Conservation (phyloP, 2,113 vertebrate species). For the Trinectes maculatus region DNA sequence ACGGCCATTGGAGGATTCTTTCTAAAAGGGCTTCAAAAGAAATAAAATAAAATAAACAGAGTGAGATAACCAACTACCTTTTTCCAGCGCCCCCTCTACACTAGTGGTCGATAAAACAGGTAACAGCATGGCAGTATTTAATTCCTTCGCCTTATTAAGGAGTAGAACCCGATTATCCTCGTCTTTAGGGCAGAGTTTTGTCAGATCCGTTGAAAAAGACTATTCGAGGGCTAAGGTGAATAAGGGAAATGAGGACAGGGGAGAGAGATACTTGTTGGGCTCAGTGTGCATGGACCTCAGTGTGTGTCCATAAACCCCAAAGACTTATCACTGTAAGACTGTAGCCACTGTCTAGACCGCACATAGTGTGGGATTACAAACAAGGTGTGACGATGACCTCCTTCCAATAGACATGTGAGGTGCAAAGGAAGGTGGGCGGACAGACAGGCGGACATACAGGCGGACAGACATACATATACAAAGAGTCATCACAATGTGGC, state of each 20-base stretch:
- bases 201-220: conserved; percentile 59
- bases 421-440: background rate
- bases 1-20: background rate
- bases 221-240: conserved; percentile 28
- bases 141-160: conserved; percentile 69
- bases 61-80: background rate
- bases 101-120: conserved; percentile 35
- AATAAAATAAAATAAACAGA: background rate
- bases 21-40: too few relatives aligned
- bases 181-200: conserved; percentile 50
- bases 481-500: background rate
- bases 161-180: conserved; percentile 55
- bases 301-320: conserved; percentile 27
- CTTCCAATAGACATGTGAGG: conserved; percentile 23
- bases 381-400: conserved; percentile 46
- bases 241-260: conserved; percentile 28
- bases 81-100: background rate
- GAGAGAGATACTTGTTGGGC: conserved; percentile 6
- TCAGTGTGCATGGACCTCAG: conserved; percentile 12
- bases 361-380: conserved; percentile 51
- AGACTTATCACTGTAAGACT: conserved; percentile 41
- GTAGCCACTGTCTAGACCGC: conserved; percentile 41
- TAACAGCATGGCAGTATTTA: conserved; percentile 48
- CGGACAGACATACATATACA: background rate
- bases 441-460: too few relatives aligned